Base-by-base conservation (phyloP, 2,888 invertebrate genomes). In the Toxonevra muliebris region DNA sequence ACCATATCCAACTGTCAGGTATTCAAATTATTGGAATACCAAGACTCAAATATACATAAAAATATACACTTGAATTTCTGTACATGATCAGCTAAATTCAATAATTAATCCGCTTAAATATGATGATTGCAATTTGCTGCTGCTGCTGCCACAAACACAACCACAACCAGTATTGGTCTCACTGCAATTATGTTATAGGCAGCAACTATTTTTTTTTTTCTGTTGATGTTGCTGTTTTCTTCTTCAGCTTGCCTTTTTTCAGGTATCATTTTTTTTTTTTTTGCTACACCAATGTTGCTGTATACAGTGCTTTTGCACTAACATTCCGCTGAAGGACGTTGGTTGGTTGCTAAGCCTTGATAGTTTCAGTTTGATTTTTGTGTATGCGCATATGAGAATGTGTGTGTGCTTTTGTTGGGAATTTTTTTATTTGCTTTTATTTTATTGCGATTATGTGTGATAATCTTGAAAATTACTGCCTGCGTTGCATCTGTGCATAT, bases 41-140 rank as follows among this genome's bases (percentile, higher is more conserved):
- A 30, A 7, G 30, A 30, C 30, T 4, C 30, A 30, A 4, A 30
- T 7, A 30, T 43, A 41, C 50, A 15, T 11, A 52, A 41, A 1
- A 13, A 61, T 40, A 19, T 13, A n/a, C 4, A 58, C 11, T 42
- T 20, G 50, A 40, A 59, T 58, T n/a, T 12, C 17, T 30, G 20
- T 55, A 30, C 60, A 64, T 48, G 66, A 68, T 61, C 63, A 68
- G 66, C 68, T 68, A 66, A 70, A 63, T 70, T 59, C 61, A 63
- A 70, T 66, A 70, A 70, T 70, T 70, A 70, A 70, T 68, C 70
- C 66, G 68, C 68, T 70, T 70, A 66, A 67, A 67, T 60, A 62
- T 64, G 63, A 64, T 62, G 60, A 50, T 64, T 68, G 60, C 54
- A 64, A 64, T 60, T 68, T 68, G 53, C 60, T 43, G 19, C 52